Evolutionary conservation across 2,888 invertebrate genomes (phyloP).

Genomic region (Chaetogeoica ovagalla): DNA sequence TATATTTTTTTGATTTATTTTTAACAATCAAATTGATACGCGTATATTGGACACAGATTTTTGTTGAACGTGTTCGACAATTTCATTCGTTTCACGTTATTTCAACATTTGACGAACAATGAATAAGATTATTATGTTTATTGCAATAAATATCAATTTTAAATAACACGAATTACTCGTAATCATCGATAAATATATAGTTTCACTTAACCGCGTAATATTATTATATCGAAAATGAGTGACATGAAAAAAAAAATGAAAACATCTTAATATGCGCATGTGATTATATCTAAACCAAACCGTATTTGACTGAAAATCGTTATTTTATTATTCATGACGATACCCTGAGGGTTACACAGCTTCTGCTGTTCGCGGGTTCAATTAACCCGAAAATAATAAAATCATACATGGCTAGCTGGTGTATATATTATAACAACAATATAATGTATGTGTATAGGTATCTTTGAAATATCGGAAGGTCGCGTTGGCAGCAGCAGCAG

Average conservation of each 20-base stretch:
- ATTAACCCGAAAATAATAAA: constrained; percentile 44
- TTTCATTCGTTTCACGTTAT: background rate
- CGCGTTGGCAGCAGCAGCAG: background rate
- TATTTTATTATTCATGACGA: constrained; percentile 43
- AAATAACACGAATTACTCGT: too few relatives aligned
- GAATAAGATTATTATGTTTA: background rate
- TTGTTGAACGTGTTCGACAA: too few relatives aligned
- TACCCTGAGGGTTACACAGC: constrained; percentile 33
- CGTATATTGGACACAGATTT: too few relatives aligned
- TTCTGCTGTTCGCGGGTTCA: constrained; percentile 43
- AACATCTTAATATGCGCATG: background rate
- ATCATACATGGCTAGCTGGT: background rate
- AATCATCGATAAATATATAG: background rate
- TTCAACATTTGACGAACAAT: background rate
- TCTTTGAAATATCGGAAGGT: constrained; percentile 24
- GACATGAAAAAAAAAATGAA: background rate
- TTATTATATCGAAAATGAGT: background rate
- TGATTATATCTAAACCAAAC: background rate
- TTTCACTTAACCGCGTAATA: background rate
- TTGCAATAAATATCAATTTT: background rate
- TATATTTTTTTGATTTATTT: too few relatives aligned
- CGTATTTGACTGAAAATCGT: constrained; percentile 36
- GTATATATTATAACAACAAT: too few relatives aligned
- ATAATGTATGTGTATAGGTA: background rate
- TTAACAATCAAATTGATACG: too few relatives aligned